Evolutionary conservation across 2,113 vertebrate species (phyloP).

Genomic region (Actenoides lindsayi): DNA sequence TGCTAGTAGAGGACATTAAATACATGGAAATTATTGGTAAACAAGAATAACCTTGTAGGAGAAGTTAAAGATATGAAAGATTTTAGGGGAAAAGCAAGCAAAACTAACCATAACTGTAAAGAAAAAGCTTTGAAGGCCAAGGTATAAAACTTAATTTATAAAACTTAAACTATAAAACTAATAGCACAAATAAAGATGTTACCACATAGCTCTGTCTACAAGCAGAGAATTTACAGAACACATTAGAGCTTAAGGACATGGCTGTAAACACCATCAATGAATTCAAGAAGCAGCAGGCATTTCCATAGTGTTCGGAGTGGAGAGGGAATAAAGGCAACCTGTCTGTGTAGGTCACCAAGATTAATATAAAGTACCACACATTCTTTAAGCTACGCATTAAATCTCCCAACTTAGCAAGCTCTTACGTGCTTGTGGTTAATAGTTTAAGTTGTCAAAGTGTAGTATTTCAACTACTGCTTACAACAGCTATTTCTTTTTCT

Average conservation of each 20-base stretch:
- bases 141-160: neutral
- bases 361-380: neutral
- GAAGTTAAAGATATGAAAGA: neutral
- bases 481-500: neutral
- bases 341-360: neutral
- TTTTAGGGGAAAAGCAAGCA: neutral
- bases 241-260: fast-evolving
- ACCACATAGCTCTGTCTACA: neutral
- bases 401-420: neutral
- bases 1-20: neutral
- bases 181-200: neutral
- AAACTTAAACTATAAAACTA: neutral
- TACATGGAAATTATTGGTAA: neutral
- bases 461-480: neutral
- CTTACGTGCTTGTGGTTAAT: neutral
- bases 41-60: neutral
- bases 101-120: neutral
- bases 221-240: neutral
- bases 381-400: neutral
- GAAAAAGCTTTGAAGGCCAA: neutral
- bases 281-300: neutral
- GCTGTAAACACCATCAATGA: neutral
- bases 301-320: neutral
- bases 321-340: neutral
- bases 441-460: neutral